phyloP scores from a whole-genome alignment of 2,113 vertebrate genomes.

The Collichthys lucidus region DNA sequence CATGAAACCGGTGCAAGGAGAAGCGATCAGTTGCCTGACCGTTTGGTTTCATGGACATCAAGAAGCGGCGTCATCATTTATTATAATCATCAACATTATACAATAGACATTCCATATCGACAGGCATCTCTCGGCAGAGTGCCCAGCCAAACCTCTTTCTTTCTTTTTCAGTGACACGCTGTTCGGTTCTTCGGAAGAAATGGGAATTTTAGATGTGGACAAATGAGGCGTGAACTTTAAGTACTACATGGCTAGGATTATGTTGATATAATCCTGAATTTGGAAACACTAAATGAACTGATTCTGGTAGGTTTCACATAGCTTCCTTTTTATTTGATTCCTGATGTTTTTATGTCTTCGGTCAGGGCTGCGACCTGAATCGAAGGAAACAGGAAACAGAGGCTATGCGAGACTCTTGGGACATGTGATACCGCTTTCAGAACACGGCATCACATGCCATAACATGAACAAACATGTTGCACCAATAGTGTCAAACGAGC shows the following conservation, averaged over 20 bases:
- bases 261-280: conserved; percentile 58
- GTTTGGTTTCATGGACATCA: conserved; percentile 78
- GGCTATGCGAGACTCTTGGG: conserved; percentile 50
- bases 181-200: conserved; percentile 52
- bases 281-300: conserved; percentile 24
- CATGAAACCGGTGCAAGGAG: conserved; percentile 73
- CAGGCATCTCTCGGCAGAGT: conserved; percentile 83
- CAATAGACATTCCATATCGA: conserved; percentile 54
- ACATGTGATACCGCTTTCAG: conserved; percentile 44
- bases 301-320: conserved; percentile 46
- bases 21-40: conserved; percentile 40
- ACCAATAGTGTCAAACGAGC: conserved; percentile 28
- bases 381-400: conserved; percentile 18
- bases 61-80: conserved; percentile 25
- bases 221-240: conserved; percentile 36
- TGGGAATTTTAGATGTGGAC: conserved; percentile 43
- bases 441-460: conserved; percentile 34
- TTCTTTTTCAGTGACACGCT: conserved; percentile 73
- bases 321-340: conserved; percentile 15
- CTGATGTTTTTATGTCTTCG: background rate
- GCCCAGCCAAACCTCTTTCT: conserved; percentile 86
- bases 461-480: conserved; percentile 46
- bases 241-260: conserved; percentile 54
- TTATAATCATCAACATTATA: conserved; percentile 25
- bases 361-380: background rate